Evolutionary conservation across 2,113 vertebrate genomes (phyloP).

Genomic region (Tragelaphus strepsiceros): DNA sequence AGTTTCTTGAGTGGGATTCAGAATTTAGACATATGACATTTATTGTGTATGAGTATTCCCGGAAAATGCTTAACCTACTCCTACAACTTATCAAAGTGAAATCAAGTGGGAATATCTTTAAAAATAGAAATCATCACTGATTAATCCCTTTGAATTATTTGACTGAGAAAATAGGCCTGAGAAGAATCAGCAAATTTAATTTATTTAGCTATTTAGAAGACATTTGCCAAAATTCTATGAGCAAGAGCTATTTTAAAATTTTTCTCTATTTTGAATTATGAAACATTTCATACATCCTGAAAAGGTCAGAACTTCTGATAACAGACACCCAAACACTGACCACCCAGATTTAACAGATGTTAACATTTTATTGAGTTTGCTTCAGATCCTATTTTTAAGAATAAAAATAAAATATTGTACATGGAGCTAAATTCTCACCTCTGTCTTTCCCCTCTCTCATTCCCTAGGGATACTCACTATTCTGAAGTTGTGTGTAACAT

Average conservation of each 20-base stretch:
- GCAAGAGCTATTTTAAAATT: slow-evolving; percentile 37
- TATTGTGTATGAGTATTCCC: slow-evolving; percentile 11
- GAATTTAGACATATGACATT: slow-evolving; percentile 44
- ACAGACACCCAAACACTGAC: slow-evolving; percentile 52
- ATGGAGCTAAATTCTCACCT: not conserved
- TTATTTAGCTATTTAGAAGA: slow-evolving; percentile 46
- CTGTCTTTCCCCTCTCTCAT: not conserved
- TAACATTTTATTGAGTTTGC: slow-evolving; percentile 50
- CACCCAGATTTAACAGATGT: slow-evolving; percentile 71
- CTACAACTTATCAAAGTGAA: slow-evolving; percentile 48
- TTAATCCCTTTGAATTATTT: slow-evolving; percentile 62
- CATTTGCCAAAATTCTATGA: slow-evolving; percentile 56
- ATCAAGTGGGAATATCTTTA: slow-evolving; percentile 25
- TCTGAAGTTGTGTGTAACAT: not conserved
- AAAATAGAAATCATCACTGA: slow-evolving; percentile 51
- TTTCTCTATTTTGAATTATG: slow-evolving; percentile 43
- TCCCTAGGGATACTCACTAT: not conserved
- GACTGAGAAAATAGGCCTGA: slow-evolving; percentile 53
- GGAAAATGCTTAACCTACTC: slow-evolving; percentile 49
- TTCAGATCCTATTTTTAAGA: slow-evolving; percentile 38
- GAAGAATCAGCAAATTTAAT: slow-evolving; percentile 58
- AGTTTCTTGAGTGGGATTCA: slow-evolving; percentile 16
- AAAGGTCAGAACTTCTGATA: slow-evolving; percentile 59
- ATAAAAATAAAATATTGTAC: slow-evolving; percentile 28
- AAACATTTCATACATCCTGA: slow-evolving; percentile 42